Evolutionary conservation across 2,888 invertebrate species (phyloP).

Genomic region (Oxytorus armatus): DNA sequence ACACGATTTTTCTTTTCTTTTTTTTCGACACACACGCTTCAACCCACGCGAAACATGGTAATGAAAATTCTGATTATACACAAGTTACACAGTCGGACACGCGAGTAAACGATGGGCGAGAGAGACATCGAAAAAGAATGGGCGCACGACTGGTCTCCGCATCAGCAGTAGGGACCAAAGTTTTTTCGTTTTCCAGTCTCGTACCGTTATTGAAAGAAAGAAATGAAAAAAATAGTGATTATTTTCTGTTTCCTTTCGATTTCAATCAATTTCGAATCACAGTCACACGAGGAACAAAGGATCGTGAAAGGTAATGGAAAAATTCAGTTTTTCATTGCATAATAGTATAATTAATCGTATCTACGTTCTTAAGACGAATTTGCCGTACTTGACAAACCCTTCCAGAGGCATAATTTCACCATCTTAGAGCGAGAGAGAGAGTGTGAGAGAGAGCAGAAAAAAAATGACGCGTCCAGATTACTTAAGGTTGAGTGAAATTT

Average conservation of each 20-base stretch:
- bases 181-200: conserved; percentile 65
- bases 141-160: conserved; percentile 76
- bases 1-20: conserved; percentile 70
- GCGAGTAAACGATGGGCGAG: conserved; percentile 40
- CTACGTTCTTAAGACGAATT: conserved; percentile 25
- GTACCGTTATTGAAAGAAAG: conserved; percentile 13
- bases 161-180: conserved; percentile 80
- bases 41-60: conserved; percentile 64
- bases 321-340: too few species aligned
- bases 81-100: conserved; percentile 46
- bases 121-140: conserved; percentile 42
- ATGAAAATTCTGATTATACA: conserved; percentile 21
- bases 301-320: too few species aligned
- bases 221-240: conserved; percentile 2
- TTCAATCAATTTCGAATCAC: neutral
- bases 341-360: too few species aligned
- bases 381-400: conserved; percentile 31
- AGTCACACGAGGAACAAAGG: neutral
- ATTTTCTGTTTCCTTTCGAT: conserved; percentile 20
- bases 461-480: conserved; percentile 41
- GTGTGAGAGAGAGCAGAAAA: neutral
- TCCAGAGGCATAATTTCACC: conserved; percentile 24
- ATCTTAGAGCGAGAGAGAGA: neutral
- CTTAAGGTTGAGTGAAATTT: conserved; percentile 50
- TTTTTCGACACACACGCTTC: conserved; percentile 72